phyloP scores from a whole-genome alignment of 2,797 vertebrate genomes.

The Syndactyla subalaris region DNA sequence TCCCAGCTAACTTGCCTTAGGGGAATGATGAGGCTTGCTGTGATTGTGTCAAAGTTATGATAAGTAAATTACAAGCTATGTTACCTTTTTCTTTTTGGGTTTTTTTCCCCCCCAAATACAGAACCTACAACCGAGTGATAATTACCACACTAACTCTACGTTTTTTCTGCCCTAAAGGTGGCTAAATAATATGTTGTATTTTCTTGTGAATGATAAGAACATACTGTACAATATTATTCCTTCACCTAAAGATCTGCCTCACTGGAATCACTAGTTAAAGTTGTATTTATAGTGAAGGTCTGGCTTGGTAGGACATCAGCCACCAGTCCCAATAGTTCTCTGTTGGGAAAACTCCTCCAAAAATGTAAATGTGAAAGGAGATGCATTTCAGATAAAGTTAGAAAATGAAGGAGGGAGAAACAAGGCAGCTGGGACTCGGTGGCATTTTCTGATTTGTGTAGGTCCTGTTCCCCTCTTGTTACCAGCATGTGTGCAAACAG shows the following conservation, averaged over 20 bases:
- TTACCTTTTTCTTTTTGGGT: neutral
- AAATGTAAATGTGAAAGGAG: neutral
- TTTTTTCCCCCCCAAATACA: neutral
- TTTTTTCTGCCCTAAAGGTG: neutral
- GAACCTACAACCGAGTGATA: neutral
- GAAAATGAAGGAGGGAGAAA: neutral
- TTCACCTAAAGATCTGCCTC: neutral
- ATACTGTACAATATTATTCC: neutral
- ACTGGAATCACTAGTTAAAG: neutral
- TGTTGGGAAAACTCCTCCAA: neutral
- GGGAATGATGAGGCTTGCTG: neutral
- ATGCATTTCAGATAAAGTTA: neutral
- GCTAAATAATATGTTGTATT: neutral
- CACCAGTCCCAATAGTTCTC: neutral
- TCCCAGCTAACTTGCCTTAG: neutral
- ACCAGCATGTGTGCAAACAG: slow-evolving; percentile 49
- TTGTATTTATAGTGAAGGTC: neutral
- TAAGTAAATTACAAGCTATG: neutral
- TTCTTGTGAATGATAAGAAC: neutral
- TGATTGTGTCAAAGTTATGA: neutral
- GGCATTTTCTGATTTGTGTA: slow-evolving; percentile 45
- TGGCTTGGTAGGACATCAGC: neutral
- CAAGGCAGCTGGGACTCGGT: slow-evolving; percentile 8
- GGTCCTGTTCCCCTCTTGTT: slow-evolving; percentile 40
- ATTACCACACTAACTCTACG: neutral